These are phyloP conservation scores for Hystrix cristata DNA, from an alignment of 2,113 vertebrate species.

Conservation along the genomic window DNA sequence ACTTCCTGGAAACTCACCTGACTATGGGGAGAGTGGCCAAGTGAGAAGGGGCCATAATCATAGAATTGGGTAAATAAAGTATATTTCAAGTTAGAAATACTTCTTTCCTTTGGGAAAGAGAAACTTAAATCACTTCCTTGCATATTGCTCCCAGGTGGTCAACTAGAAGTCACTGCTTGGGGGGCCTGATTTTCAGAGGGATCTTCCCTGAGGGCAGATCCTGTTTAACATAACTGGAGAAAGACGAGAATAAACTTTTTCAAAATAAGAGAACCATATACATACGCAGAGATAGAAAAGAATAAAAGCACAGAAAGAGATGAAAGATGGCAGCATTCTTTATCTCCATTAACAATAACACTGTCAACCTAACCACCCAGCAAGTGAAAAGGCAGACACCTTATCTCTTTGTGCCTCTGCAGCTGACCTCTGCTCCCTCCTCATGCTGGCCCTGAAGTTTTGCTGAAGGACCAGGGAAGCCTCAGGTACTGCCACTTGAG, in stretches of 20 bases:
- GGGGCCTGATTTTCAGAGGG: not conserved
- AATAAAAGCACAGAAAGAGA: not conserved
- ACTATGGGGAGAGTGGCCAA: not conserved
- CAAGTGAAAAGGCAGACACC: not conserved
- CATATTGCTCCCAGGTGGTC: not conserved
- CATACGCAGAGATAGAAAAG: not conserved
- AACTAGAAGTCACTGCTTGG: not conserved
- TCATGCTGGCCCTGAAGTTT: not conserved
- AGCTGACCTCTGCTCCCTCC: not conserved
- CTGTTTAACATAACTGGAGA: not conserved
- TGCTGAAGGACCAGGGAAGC: not conserved
- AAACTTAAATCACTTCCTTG: not conserved
- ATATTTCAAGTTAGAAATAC: not conserved
- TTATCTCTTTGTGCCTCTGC: not conserved
- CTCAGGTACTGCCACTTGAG: not conserved
- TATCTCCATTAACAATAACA: not conserved
- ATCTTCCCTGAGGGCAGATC: not conserved
- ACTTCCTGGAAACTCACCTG: slow-evolving; percentile 21
- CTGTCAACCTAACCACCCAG: not conserved
- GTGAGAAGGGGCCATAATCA: not conserved
- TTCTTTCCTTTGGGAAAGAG: not conserved
- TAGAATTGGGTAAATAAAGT: slow-evolving; percentile 7
- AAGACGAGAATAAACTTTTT: not conserved
- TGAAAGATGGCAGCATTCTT: not conserved
- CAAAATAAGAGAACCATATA: not conserved